phyloP scores from a whole-genome alignment of 2,797 vertebrate genomes.

The Oophaga sylvatica region DNA sequence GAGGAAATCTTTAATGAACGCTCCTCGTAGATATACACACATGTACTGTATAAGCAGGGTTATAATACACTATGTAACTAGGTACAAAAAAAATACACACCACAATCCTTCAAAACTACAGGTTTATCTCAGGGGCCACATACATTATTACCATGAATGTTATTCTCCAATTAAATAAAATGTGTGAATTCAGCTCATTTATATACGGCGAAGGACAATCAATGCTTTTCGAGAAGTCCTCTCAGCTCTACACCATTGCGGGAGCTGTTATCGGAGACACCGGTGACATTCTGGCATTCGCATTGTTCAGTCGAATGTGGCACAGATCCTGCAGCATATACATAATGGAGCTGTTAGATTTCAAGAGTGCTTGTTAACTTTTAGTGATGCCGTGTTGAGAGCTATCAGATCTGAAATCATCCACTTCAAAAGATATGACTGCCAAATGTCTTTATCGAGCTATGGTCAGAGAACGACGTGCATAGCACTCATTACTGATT shows the following conservation, averaged over 20 bases:
- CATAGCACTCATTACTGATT: neutral
- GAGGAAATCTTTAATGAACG: too few relatives aligned
- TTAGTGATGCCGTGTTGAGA: neutral
- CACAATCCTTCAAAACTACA: neutral
- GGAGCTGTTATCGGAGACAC: neutral
- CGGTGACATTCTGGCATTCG: neutral
- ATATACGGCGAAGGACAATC: neutral
- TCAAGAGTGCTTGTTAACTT: neutral
- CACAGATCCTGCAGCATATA: neutral
- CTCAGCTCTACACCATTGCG: neutral
- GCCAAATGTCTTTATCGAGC: constrained; percentile 4
- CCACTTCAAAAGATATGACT: neutral
- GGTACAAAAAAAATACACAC: too few relatives aligned
- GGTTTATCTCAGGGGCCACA: neutral
- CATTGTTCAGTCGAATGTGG: neutral
- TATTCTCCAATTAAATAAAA: neutral
- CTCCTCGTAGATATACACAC: too few relatives aligned
- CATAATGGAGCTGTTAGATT: constrained; percentile 20
- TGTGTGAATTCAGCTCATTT: neutral
- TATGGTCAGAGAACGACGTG: neutral
- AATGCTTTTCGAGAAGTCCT: neutral
- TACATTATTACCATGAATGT: too few relatives aligned
- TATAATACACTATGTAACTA: too few relatives aligned
- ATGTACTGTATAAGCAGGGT: too few relatives aligned
- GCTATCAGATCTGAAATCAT: constrained; percentile 9